Evolutionary conservation across 2,113 vertebrate species (phyloP).

Genomic region (Struthidea cinerea): DNA sequence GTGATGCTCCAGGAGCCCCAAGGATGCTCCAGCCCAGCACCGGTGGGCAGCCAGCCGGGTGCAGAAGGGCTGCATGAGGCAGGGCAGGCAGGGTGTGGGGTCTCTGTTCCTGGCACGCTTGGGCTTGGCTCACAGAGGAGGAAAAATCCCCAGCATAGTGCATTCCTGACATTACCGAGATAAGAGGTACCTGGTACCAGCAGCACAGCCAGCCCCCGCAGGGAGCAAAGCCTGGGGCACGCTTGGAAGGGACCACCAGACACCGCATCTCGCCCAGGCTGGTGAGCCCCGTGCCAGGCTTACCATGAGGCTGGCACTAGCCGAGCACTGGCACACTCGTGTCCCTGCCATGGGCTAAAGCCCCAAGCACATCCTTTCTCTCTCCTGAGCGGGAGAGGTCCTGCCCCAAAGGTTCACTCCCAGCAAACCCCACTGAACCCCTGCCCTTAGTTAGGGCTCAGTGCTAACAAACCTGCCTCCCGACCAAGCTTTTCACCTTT

Average conservation of each 20-base stretch:
- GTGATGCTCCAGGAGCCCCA: neutral
- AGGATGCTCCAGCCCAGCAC: neutral
- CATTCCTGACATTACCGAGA: constrained; percentile 71
- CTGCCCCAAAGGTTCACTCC: neutral
- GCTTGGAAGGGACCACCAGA: neutral
- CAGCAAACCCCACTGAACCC: neutral
- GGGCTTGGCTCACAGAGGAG: neutral
- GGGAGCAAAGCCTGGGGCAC: neutral
- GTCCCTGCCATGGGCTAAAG: neutral
- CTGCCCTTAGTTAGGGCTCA: neutral
- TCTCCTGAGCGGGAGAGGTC: neutral
- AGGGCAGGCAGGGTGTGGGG: neutral
- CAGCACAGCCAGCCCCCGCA: neutral
- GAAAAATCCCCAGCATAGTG: neutral
- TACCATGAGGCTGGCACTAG: neutral
- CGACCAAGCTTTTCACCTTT: neutral
- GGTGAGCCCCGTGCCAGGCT: neutral
- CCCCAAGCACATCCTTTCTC: neutral
- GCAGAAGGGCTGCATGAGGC: neutral
- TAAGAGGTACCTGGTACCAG: constrained; percentile 51
- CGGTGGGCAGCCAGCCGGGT: rapidly evolving
- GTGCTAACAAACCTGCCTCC: neutral
- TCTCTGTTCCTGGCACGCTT: neutral
- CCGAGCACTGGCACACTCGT: rapidly evolving
- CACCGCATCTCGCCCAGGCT: rapidly evolving